Evolutionary conservation across 2,113 vertebrate genomes (phyloP).

Genomic region (Junco hyemalis): DNA sequence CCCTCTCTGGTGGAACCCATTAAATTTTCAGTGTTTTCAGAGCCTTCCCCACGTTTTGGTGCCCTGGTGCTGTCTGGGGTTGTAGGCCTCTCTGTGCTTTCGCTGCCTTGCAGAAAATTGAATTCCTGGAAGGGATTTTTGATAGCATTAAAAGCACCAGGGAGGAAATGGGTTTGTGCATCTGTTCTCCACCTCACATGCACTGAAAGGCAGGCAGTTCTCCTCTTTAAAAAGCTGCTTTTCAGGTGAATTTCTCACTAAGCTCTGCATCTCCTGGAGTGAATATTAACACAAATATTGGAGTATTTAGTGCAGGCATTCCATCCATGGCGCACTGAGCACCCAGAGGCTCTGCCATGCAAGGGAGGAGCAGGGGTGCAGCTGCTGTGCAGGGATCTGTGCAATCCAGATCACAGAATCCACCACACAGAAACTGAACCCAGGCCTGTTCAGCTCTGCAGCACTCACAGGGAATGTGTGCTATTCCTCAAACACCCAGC

Average conservation of each 20-base stretch:
- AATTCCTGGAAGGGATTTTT: constrained; percentile 24
- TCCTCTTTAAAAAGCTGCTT: background rate
- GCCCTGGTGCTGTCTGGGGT: background rate
- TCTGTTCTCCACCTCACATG: background rate
- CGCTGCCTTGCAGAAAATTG: background rate
- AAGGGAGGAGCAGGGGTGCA: background rate
- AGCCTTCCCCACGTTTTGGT: background rate
- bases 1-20: background rate
- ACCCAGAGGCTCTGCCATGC: background rate
- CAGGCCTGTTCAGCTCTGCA: background rate
- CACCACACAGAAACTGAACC: background rate
- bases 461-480: background rate
- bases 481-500: background rate
- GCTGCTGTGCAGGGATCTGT: background rate
- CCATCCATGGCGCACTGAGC: background rate
- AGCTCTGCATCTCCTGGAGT: background rate
- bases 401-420: background rate
- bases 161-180: background rate
- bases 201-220: background rate
- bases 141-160: background rate
- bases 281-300: background rate
- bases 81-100: background rate
- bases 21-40: background rate
- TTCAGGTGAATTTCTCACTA: background rate
- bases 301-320: background rate